Evolutionary conservation across 2,113 vertebrate species (phyloP), one percentile per base, ranked within the genome.

Genomic region (Dasypus novemcinctus): DNA sequence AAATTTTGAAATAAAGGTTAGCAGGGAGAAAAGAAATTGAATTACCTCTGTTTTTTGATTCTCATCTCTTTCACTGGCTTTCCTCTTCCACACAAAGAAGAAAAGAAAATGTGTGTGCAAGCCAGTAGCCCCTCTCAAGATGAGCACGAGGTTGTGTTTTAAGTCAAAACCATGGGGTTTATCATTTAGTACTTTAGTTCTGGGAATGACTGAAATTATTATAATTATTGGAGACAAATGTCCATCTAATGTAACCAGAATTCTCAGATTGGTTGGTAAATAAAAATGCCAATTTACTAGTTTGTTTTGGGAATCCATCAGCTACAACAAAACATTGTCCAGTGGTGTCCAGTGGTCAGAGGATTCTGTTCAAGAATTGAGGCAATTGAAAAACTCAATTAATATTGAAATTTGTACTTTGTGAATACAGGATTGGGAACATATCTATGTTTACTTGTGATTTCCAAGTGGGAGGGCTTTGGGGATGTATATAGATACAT

Each of bases 351-450:
- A 72, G 63, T 82, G 64, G 33, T 85, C 74, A 68, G 13, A 29
- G 25, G 13, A 43, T 90, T 38, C 41, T 43, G 12, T 91, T 92
- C 72, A 93, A 78, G 31, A 80, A 86, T 9, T 17, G 63, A 95
- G 25, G 49, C 36, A 80, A 83, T 46, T 83, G 36, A 66, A 75
- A 96, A 96, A 59, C 9, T 72, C 89, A 92, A 95, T 84, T 92
- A 82, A 91, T 85, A 57, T 36, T 86, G 87, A 93, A 76, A 84
- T 88, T 89, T 69, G 13, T 87, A 85, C 64, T 75, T 75, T 38
- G 13, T 75, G 0, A 38, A 54, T 68, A 27, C 46, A 46, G 31
- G 31, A 59, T n/a, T 41, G 38, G 71, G 23, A 94, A 27, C 75
- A 41, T 54, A 90, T 64, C 17, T 57, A 12, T 64, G 74, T 87